Conservation (phyloP, 1,140 invertebrate species). For the Penaeus vannamei region DNA sequence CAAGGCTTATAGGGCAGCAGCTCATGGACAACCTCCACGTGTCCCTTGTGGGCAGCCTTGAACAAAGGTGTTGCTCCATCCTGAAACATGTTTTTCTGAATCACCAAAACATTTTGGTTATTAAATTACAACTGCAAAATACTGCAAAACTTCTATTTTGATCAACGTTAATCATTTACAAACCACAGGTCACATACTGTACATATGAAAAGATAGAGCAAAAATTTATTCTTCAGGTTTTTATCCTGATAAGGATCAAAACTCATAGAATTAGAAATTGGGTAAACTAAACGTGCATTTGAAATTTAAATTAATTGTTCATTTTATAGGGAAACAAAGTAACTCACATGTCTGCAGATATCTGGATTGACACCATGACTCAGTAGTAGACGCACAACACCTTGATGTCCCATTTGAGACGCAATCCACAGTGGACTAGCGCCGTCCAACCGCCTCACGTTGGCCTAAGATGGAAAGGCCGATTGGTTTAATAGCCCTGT, state of each 20-base stretch:
- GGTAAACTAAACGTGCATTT: too few relatives aligned
- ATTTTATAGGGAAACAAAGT: background rate
- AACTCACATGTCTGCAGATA: slow-evolving; percentile 81
- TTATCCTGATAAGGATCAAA: too few relatives aligned
- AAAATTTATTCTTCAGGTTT: too few relatives aligned
- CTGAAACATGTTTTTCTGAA: slow-evolving; percentile 73
- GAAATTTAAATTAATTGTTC: too few relatives aligned
- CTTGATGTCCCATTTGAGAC: slow-evolving; percentile 91
- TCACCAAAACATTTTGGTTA: background rate
- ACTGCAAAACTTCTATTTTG: too few relatives aligned
- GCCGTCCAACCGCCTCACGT: slow-evolving; percentile 83
- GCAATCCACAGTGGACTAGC: slow-evolving; percentile 94
- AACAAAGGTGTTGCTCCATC: slow-evolving; percentile 93
- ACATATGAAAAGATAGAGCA: too few relatives aligned
- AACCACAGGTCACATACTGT: too few relatives aligned
- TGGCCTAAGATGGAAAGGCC: slow-evolving; percentile 71
- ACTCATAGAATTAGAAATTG: too few relatives aligned
- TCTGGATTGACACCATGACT: slow-evolving; percentile 85
- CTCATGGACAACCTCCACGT: slow-evolving; percentile 87
- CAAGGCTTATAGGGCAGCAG: slow-evolving; percentile 87
- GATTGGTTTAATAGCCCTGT: too few relatives aligned
- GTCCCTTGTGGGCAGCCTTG: slow-evolving; percentile 94
- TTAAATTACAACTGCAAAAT: too few relatives aligned
- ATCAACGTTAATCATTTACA: too few relatives aligned
- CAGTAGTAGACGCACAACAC: slow-evolving; percentile 84